A percentile compares a stretch with the other conserved stretches of the same genome.
Conservation (phyloP, 2,888 invertebrate species). For the Marronus borbonicus region DNA sequence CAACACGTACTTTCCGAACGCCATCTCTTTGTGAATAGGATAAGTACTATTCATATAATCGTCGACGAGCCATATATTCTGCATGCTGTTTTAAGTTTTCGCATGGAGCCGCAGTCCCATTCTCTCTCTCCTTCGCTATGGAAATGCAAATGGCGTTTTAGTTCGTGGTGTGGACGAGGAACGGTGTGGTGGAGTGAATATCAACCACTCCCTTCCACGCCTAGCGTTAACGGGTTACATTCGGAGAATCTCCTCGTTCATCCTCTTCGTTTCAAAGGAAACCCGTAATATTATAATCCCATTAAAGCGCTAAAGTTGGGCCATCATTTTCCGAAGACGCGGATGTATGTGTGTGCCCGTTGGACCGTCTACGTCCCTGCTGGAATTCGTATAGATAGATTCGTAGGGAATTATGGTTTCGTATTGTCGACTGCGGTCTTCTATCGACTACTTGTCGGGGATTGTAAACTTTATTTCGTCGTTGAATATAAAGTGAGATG, state of each 20-base stretch:
- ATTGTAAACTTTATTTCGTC: constrained; percentile 49
- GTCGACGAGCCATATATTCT: constrained; percentile 52
- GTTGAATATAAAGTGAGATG: neutral
- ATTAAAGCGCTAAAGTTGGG: constrained; percentile 58
- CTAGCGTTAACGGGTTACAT: neutral
- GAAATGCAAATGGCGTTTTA: constrained; percentile 59
- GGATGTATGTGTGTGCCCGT: constrained; percentile 1
- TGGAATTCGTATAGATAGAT: constrained; percentile 4
- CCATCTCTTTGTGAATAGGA: constrained; percentile 40
- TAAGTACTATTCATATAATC: constrained; percentile 54
- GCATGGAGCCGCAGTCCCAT: constrained; percentile 53
- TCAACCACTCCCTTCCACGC: neutral
- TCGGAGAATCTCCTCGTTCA: constrained; percentile 38
- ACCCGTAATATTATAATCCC: constrained; percentile 60
- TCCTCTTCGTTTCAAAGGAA: constrained; percentile 57
- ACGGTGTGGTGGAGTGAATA: constrained; percentile 21
- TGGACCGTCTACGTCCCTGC: neutral
- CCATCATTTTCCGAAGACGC: constrained; percentile 55
- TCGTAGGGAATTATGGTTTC: constrained; percentile 36
- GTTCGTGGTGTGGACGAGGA: neutral
- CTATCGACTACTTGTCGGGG: constrained; percentile 58
- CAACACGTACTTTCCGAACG: constrained; percentile 18
- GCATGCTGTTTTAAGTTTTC: constrained; percentile 9
- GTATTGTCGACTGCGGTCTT: constrained; percentile 18
- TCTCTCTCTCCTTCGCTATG: neutral